A percentile compares a stretch with the other conserved stretches of the same genome.
Conservation (phyloP, 2,113 vertebrate genomes). For the Myiozetetes cayanensis region DNA sequence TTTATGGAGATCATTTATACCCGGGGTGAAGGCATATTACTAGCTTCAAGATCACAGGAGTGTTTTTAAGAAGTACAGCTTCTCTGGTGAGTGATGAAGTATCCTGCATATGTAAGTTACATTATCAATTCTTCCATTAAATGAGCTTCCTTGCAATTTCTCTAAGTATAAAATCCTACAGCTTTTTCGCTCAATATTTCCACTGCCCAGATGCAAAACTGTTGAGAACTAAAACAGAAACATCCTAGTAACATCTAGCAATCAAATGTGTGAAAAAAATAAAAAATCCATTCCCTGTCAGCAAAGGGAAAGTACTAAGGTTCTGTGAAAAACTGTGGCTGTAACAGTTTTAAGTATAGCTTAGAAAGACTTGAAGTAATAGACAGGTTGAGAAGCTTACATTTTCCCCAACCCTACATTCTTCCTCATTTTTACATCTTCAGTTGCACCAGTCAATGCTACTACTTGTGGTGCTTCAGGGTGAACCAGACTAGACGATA, state of each 20-base stretch:
- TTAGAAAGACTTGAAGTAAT: background rate
- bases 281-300: background rate
- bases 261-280: background rate
- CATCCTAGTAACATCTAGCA: background rate
- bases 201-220: background rate
- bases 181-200: background rate
- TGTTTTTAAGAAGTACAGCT: background rate
- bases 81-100: background rate
- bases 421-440: background rate
- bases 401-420: background rate
- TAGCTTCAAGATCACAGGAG: background rate
- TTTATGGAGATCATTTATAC: background rate
- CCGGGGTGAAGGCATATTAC: background rate
- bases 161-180: background rate
- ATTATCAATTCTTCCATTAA: background rate
- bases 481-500: background rate
- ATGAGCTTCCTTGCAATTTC: background rate
- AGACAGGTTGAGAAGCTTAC: background rate
- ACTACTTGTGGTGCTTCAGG: background rate
- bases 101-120: background rate
- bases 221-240: background rate
- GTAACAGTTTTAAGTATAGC: background rate
- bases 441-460: rapidly evolving
- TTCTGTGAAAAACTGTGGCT: background rate
- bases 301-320: background rate